phyloP scores from a whole-genome alignment of 2,797 vertebrate genomes.

The Pachyuromys duprasi region DNA sequence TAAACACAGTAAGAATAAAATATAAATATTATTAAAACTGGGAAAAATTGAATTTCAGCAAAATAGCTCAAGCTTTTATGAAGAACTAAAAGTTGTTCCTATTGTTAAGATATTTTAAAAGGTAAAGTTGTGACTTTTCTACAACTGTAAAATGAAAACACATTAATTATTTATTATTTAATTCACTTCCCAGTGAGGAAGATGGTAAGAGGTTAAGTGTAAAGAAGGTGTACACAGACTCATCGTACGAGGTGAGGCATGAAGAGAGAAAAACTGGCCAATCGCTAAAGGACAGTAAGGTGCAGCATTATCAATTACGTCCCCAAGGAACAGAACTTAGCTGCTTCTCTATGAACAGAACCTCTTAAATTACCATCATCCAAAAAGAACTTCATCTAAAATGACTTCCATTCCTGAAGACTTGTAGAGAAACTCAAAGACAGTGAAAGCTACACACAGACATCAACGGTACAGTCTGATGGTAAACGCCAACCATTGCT shows the following conservation, averaged over 20 bases:
- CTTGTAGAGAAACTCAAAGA: not conserved
- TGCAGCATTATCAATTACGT: not conserved
- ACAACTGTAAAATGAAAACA: not conserved
- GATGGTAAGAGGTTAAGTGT: not conserved
- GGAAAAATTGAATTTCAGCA: not conserved
- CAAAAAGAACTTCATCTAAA: not conserved
- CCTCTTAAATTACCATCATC: not conserved
- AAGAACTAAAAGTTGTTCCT: not conserved
- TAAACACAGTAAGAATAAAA: not conserved
- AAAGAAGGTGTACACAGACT: not conserved
- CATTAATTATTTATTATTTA: not conserved
- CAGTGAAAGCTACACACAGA: not conserved
- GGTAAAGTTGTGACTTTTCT: not conserved
- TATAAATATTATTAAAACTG: not conserved
- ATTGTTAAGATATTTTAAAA: not conserved
- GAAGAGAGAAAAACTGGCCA: not conserved
- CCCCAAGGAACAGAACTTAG: not conserved
- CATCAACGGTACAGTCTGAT: not conserved
- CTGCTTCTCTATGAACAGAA: not conserved
- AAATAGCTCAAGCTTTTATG: slow-evolving; percentile 13
- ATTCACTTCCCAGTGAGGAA: not conserved
- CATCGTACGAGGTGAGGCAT: not conserved
- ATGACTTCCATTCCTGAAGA: not conserved
- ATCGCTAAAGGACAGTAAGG: not conserved
- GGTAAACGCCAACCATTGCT: not conserved